These are phyloP conservation scores for Cassiopea andromeda DNA, from an alignment of 30 jellyfish, hydroid and myxozoan species.

Conservation along the genomic window DNA sequence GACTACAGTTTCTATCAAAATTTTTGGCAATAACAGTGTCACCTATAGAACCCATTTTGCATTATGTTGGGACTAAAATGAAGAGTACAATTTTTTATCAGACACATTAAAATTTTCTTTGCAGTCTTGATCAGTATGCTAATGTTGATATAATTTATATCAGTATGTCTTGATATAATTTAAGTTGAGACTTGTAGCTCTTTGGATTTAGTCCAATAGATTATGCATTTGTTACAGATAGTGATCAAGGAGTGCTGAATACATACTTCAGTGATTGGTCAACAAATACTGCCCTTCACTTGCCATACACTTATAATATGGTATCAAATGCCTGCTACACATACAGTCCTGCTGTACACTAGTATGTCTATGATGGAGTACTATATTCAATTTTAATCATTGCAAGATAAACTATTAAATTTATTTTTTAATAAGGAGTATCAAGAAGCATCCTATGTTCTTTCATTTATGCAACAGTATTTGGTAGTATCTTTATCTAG, in stretches of 20 bases:
- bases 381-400: no score
- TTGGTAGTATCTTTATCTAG: background rate
- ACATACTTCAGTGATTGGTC: constrained; percentile 74
- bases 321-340: constrained; percentile 82
- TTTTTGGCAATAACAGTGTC: no score
- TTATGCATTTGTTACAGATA: constrained; percentile 51
- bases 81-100: background rate
- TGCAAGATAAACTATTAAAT: no score
- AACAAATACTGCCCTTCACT: constrained; percentile 41
- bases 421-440: no score
- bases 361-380: constrained; percentile 34
- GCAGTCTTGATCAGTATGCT: background rate
- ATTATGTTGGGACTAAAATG: background rate
- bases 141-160: background rate
- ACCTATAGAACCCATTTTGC: no score
- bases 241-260: constrained; percentile 90
- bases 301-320: constrained; percentile 86
- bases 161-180: no score
- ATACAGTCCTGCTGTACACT: constrained; percentile 75
- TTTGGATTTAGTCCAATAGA: background rate
- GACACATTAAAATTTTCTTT: no score
- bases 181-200: background rate
- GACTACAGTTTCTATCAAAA: no score
- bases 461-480: no score
- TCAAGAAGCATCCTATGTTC: no score